Evolutionary conservation across 2,888 invertebrate species (phyloP), one percentile per base, ranked within the genome.

Genomic region (Meghimatium bilineatum): DNA sequence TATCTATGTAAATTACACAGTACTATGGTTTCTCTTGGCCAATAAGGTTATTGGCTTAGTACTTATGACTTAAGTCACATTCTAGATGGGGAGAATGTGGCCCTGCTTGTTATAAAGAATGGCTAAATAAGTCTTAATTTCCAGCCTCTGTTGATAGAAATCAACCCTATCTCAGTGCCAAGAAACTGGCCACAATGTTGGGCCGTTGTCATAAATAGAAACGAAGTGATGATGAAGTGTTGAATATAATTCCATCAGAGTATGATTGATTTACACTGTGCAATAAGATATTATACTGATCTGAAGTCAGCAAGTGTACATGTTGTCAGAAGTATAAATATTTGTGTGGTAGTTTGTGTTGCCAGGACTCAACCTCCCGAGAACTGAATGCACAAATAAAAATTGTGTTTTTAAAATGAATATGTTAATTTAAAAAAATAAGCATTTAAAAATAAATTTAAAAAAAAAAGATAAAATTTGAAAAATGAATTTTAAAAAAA

Each of bases 251-350:
- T 1, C 0, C 1, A 17, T 52, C 49, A 75, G 20, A 32, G n/a
- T 60, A 3, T 76, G 20, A 36, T 67, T 66, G 12, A 44, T 49
- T 32, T 44, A n/a, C 32, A 67, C 66, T 78, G 78, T 78, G 66
- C 77, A 78, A 66, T 78, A 78, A 44, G 38, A 26, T 77, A 17
- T 63, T 63, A 77, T 67, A 66, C 34, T 60, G 63, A 36, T 63
- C 26, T 63, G 36, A 75, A 56, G 29, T 34, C 23, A 60, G 14
- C 75, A 56, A 17, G 23, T 52, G 34, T 56, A 10, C 20, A 56
- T 56, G 56, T 29, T 67, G 34, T 14, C 1, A 56, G 12, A 49
- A 1, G 56, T 32, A 17, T 32, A 32, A 20, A 29, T 56, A 23
- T 56, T 26, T 71, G 29, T 75, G 75, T 52, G 74, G 10, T 49